Evolutionary conservation across 2,888 invertebrate species (phyloP).

Genomic region (Lagria hirta): DNA sequence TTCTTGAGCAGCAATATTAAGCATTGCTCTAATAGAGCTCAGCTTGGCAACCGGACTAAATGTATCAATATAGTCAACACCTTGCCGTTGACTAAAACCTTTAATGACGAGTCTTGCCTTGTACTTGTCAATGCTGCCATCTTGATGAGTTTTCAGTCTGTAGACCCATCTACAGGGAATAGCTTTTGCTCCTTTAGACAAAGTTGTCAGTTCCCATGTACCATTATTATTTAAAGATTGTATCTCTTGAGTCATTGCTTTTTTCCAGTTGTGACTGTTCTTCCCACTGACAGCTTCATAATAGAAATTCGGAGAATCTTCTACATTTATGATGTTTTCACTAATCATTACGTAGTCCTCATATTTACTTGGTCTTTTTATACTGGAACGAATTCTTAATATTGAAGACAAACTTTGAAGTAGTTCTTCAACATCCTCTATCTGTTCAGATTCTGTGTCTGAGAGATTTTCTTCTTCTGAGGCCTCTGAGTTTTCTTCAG

Average conservation of each 20-base stretch:
- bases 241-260: constrained; percentile 31
- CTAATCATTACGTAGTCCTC: no score
- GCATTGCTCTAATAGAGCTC: constrained; percentile 34
- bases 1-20: constrained; percentile 34
- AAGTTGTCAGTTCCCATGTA: constrained; percentile 29
- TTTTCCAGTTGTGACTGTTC: constrained; percentile 27
- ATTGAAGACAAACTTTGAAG: no score
- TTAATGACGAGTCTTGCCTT: constrained; percentile 40
- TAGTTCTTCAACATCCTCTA: no score
- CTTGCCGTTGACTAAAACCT: constrained; percentile 34
- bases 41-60: constrained; percentile 40
- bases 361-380: no score
- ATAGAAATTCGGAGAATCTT: no score
- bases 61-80: constrained; percentile 40
- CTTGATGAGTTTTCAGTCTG: constrained; percentile 26
- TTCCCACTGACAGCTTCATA: constrained; percentile 26
- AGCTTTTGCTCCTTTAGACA: constrained; percentile 21
- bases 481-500: no score
- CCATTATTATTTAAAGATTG: constrained; percentile 29
- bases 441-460: no score
- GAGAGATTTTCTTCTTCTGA: no score
- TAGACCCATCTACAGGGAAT: constrained; percentile 26
- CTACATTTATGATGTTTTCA: no score
- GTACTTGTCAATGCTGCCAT: constrained; percentile 34
- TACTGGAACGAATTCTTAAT: no score